Evolutionary conservation across 2,888 invertebrate genomes (phyloP).

Genomic region (Proisotoma minuta): DNA sequence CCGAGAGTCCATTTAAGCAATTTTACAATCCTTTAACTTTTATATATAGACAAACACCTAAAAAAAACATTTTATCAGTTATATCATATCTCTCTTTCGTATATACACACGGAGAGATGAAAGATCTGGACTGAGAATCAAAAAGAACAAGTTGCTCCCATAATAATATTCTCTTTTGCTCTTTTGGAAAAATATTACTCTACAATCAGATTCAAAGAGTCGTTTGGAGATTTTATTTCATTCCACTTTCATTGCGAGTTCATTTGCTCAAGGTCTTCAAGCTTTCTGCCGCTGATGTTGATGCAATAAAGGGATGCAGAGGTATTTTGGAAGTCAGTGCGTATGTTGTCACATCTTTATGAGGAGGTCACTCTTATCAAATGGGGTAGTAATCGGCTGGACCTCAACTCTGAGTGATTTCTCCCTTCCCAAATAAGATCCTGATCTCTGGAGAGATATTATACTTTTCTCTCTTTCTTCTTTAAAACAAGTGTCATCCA

Average conservation of each 20-base stretch:
- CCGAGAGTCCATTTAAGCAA: constrained; percentile 6
- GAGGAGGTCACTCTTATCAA: constrained; percentile 40
- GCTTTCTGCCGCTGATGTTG: no score
- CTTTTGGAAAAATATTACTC: not conserved
- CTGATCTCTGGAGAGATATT: constrained; percentile 32
- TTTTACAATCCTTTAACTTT: constrained; percentile 15
- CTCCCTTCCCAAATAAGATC: constrained; percentile 20
- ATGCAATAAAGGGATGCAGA: no score
- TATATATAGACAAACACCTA: constrained; percentile 2
- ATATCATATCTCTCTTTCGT: no score
- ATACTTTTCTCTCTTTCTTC: not conserved
- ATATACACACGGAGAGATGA: not conserved
- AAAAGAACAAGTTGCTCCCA: not conserved
- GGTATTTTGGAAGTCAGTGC: no score
- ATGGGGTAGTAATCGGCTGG: constrained; percentile 44
- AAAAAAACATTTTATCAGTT: constrained; percentile 1
- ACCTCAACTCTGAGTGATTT: constrained; percentile 30
- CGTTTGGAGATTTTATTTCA: not conserved
- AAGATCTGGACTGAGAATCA: not conserved
- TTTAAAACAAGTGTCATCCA: no score
- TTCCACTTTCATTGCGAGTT: not conserved
- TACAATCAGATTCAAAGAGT: not conserved
- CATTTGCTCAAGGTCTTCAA: no score
- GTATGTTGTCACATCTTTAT: constrained; percentile 25
- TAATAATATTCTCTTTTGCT: not conserved